phyloP scores from a whole-genome alignment of 1,140 invertebrate species.

The Sycophila sp. region DNA sequence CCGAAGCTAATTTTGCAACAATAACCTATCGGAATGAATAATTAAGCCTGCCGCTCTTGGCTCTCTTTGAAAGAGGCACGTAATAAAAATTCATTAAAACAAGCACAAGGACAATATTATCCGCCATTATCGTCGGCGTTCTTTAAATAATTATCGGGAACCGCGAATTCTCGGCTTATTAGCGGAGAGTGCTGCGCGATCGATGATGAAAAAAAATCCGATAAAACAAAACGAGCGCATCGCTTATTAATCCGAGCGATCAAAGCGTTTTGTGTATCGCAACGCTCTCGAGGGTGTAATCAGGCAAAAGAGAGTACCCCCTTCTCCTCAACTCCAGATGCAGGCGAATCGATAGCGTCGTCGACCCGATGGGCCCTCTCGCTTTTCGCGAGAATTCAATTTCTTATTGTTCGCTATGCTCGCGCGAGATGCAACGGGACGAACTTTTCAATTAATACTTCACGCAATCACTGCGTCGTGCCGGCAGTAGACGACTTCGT shows the following conservation, averaged over 20 bases:
- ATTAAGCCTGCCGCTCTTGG: too few species aligned
- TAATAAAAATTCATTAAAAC: too few species aligned
- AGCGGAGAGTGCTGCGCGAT: not conserved
- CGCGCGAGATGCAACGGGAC: not conserved
- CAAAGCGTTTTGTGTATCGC: not conserved
- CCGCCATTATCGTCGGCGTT: too few species aligned
- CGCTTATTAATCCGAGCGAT: not conserved
- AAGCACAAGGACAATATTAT: too few species aligned
- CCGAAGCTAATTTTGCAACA: too few species aligned
- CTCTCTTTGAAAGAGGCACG: too few species aligned
- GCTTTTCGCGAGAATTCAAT: not conserved
- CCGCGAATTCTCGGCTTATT: not conserved
- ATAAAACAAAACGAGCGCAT: not conserved
- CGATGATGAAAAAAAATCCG: too few species aligned
- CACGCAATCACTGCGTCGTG: constrained; percentile 2
- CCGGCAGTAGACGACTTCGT: not conserved
- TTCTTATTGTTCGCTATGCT: not conserved
- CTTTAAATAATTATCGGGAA: too few species aligned
- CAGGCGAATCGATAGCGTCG: constrained; percentile 14
- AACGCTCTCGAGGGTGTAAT: not conserved
- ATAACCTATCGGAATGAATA: too few species aligned
- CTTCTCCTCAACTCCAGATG: too few species aligned
- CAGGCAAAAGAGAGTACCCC: not conserved
- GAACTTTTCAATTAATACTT: constrained; percentile 16
- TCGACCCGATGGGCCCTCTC: not conserved